Evolutionary conservation across 2,797 vertebrate genomes (phyloP).

Genomic region (Babyrousa celebensis): DNA sequence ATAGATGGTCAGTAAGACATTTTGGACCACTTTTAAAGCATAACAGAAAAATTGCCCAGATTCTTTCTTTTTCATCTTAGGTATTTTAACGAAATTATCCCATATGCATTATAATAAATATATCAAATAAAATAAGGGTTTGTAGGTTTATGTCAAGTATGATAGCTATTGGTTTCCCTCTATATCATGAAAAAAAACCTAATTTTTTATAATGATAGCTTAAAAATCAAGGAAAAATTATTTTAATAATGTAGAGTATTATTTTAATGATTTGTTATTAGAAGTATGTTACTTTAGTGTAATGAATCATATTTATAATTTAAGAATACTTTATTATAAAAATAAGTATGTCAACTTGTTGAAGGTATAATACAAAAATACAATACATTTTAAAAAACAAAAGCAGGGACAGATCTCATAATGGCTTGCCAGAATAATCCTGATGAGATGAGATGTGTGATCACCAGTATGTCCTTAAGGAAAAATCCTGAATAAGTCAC

Average conservation of each 20-base stretch:
- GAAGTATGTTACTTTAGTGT: not conserved
- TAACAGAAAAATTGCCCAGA: slow-evolving; percentile 39
- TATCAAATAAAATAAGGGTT: slow-evolving; percentile 33
- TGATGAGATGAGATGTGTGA: not conserved
- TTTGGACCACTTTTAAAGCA: slow-evolving; percentile 55
- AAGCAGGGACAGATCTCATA: not conserved
- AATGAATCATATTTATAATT: not conserved
- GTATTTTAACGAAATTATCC: not conserved
- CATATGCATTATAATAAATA: not conserved
- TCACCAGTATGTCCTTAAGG: slow-evolving; percentile 11
- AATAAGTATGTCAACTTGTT: not conserved
- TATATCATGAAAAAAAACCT: not conserved
- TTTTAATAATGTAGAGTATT: not conserved
- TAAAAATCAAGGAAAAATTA: slow-evolving; percentile 21
- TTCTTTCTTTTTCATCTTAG: slow-evolving; percentile 17
- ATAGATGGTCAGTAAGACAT: not conserved
- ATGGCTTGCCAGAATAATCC: not conserved
- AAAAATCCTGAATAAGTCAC: not conserved
- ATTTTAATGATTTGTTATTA: slow-evolving; percentile 13
- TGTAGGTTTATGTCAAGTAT: not conserved
- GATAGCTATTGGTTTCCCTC: not conserved
- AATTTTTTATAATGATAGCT: not conserved
- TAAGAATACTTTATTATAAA: not conserved
- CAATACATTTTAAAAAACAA: not conserved
- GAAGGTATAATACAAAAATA: not conserved